Conservation (phyloP, 2,113 vertebrate species). For the Benitochromis conjunctus region DNA sequence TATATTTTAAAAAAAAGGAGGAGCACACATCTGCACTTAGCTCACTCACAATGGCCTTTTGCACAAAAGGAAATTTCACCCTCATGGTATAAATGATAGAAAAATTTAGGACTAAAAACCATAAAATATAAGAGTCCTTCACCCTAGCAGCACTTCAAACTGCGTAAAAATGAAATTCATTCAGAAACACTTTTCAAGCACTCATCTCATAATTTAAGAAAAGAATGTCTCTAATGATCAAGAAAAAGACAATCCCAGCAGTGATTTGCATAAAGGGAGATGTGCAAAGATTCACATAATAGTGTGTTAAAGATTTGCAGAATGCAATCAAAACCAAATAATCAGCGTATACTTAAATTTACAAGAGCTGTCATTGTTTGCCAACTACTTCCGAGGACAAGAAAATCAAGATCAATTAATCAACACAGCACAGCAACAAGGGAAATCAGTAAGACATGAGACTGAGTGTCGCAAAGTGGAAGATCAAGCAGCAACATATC, state of each 20-base stretch:
- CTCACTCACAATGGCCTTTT: neutral
- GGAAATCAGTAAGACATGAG: neutral
- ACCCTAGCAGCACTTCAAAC: neutral
- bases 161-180: neutral
- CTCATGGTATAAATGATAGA: neutral
- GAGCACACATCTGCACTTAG: neutral
- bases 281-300: neutral
- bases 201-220: neutral
- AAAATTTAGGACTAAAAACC: neutral
- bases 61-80: neutral
- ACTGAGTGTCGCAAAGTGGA: neutral
- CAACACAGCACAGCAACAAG: neutral
- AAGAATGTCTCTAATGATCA: neutral
- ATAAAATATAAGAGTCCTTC: neutral
- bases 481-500: neutral
- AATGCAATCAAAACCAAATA: neutral
- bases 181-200: neutral
- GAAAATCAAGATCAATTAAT: neutral
- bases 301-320: neutral
- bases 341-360: neutral
- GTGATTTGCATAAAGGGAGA: neutral
- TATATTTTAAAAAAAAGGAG: neutral
- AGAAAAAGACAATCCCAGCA: neutral
- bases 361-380: neutral
- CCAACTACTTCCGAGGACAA: neutral